phyloP scores from a whole-genome alignment of 1,140 invertebrate genomes.

The Drosophila setifemur region DNA sequence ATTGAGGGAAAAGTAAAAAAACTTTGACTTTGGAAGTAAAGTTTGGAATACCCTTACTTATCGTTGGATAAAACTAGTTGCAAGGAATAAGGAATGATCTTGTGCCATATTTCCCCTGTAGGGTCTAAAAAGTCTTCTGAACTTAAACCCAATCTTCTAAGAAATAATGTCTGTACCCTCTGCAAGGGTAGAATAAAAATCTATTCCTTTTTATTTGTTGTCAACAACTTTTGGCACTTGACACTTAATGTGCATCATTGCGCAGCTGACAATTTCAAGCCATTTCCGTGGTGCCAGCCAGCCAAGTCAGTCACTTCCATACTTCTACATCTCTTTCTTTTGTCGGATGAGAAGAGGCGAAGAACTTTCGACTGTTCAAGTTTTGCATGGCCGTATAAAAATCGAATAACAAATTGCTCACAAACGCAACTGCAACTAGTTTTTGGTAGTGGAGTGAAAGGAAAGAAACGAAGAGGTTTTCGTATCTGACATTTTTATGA shows the following conservation, averaged over 20 bases:
- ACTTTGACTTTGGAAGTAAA: too few relatives aligned
- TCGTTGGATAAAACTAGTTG: too few relatives aligned
- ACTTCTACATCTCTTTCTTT: not conserved
- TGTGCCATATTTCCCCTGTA: too few relatives aligned
- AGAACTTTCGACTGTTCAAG: conserved; percentile 37
- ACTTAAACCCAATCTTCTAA: too few relatives aligned
- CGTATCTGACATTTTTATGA: conserved; percentile 68
- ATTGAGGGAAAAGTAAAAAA: not conserved
- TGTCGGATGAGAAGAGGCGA: not conserved
- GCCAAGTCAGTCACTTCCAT: conserved; percentile 25
- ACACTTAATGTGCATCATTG: conserved; percentile 80
- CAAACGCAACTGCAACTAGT: conserved; percentile 52
- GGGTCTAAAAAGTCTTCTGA: too few relatives aligned
- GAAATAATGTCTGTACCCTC: too few relatives aligned
- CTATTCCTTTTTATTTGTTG: conserved; percentile 46
- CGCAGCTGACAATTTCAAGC: conserved; percentile 78
- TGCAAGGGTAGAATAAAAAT: too few relatives aligned
- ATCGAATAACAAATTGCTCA: conserved; percentile 73
- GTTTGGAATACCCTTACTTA: too few relatives aligned
- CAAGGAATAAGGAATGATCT: too few relatives aligned
- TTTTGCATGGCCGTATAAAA: conserved; percentile 71
- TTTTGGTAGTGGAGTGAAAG: not conserved
- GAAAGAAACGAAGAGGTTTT: not conserved
- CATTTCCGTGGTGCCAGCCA: conserved; percentile 73
- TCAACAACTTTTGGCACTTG: conserved; percentile 78